Conservation (phyloP, 2,888 invertebrate genomes). For the Cybosia mesomella region DNA sequence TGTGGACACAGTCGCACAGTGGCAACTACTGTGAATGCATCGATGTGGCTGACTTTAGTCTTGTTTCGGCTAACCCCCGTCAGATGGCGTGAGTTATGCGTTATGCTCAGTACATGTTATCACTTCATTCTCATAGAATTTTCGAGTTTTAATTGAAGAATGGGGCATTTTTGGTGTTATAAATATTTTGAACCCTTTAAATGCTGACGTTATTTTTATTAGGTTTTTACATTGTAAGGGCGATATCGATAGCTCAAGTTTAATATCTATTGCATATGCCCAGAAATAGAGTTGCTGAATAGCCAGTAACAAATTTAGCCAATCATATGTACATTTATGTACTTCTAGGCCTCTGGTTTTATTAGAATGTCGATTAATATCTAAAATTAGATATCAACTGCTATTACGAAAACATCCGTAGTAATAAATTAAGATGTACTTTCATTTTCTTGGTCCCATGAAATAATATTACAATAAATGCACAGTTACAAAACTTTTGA, state of each 20-base stretch:
- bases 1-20: too few relatives aligned
- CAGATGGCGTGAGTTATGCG: too few relatives aligned
- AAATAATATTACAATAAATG: not conserved
- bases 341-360: not conserved
- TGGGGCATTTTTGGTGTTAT: constrained; percentile 14
- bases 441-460: not conserved
- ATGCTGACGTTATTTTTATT: not conserved
- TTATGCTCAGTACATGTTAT: too few relatives aligned
- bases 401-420: too few relatives aligned
- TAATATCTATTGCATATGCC: not conserved
- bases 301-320: not conserved
- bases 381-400: too few relatives aligned
- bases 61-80: too few relatives aligned
- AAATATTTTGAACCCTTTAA: constrained; percentile 5
- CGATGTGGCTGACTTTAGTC: too few relatives aligned
- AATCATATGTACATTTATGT: not conserved
- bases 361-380: not conserved
- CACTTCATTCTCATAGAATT: too few relatives aligned
- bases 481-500: not conserved
- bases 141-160: constrained; percentile 11
- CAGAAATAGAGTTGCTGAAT: not conserved
- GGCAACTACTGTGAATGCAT: too few relatives aligned
- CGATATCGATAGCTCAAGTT: not conserved
- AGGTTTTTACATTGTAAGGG: not conserved
- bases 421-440: not conserved